Conservation (phyloP, 2,113 vertebrate genomes). For the Sinocyclocheilus anshuiensis region DNA sequence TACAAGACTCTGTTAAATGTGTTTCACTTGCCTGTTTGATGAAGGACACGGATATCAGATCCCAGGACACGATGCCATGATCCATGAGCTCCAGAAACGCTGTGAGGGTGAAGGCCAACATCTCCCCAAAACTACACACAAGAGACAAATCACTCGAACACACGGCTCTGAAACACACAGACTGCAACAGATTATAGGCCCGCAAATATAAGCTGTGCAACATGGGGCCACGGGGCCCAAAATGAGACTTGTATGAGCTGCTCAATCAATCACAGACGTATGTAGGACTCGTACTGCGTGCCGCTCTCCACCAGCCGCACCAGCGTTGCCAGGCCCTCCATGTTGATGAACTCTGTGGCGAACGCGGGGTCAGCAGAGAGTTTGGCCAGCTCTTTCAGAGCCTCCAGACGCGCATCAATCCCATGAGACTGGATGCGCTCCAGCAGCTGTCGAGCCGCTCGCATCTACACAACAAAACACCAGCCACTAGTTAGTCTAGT, state of each 20-base stretch:
- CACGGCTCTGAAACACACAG: background rate
- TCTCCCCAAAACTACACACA: constrained; percentile 90
- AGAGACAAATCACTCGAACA: background rate
- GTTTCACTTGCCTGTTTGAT: constrained; percentile 88
- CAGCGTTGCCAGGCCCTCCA: constrained; percentile 94
- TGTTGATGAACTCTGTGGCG: constrained; percentile 96
- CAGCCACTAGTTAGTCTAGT: no score
- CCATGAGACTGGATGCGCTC: constrained; percentile 90
- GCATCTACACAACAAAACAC: constrained; percentile 74
- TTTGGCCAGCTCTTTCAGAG: constrained; percentile 96
- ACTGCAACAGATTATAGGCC: no score
- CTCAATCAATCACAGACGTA: no score
- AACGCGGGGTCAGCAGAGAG: constrained; percentile 94
- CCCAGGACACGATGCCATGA: constrained; percentile 97
- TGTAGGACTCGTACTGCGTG: constrained; percentile 78
- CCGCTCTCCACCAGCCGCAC: constrained; percentile 94
- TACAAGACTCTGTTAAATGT: background rate
- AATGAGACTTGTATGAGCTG: no score
- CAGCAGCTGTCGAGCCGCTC: constrained; percentile 95
- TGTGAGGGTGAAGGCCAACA: constrained; percentile 98
- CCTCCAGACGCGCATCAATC: constrained; percentile 94
- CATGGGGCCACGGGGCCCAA: no score
- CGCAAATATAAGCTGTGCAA: no score
- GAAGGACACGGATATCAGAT: constrained; percentile 94
- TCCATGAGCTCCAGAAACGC: constrained; percentile 99